A percentile compares a stretch with the other conserved stretches of the same genome.
Conservation (phyloP, 2,888 invertebrate genomes). For the Cistogaster globosa region DNA sequence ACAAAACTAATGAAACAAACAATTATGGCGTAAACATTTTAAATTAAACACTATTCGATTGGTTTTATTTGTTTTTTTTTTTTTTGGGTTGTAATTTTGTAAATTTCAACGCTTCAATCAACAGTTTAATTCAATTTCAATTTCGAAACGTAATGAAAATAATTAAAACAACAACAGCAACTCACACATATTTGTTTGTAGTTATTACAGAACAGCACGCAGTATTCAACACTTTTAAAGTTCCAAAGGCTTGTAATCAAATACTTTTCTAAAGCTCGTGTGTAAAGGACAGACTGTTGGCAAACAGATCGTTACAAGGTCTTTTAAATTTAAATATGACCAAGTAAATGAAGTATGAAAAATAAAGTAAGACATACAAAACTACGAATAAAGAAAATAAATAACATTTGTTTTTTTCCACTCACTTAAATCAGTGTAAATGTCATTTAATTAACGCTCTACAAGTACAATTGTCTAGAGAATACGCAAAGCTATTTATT, state of each 20-base stretch:
- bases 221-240: constrained; percentile 28
- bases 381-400: constrained; percentile 26
- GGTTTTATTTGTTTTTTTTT: not conserved
- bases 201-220: constrained; percentile 10
- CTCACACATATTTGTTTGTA: not conserved
- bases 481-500: constrained; percentile 37
- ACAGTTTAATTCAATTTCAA: constrained; percentile 79
- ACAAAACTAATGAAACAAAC: constrained; percentile 28
- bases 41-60: constrained; percentile 56
- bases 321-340: constrained; percentile 53
- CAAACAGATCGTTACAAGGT: constrained; percentile 41
- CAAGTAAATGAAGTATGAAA: constrained; percentile 35
- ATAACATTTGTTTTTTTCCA: constrained; percentile 26
- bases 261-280: constrained; percentile 18
- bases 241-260: constrained; percentile 26
- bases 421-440: not conserved
- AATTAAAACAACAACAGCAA: not conserved
- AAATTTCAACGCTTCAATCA: constrained; percentile 77
- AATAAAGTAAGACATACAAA: constrained; percentile 9
- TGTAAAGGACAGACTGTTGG: constrained; percentile 2
- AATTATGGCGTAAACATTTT: constrained; percentile 42
- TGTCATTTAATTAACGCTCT: too few relatives aligned
- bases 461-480: constrained; percentile 32
- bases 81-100: constrained; percentile 41
- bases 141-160: constrained; percentile 72